phyloP scores from a whole-genome alignment of 2,113 vertebrate species.

The Brachyhypopomus gauderio region DNA sequence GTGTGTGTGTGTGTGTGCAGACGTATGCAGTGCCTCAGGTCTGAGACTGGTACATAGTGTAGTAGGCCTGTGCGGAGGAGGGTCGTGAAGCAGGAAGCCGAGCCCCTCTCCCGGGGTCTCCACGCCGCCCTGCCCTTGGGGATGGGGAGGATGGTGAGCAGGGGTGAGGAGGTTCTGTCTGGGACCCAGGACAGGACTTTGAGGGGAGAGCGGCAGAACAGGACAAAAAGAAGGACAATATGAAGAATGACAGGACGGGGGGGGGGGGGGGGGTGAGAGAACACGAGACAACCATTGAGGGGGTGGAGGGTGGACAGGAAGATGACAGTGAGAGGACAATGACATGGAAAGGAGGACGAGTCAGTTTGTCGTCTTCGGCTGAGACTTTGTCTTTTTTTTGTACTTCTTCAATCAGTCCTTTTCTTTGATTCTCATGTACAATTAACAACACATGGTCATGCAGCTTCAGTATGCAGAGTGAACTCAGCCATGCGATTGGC shows the following conservation, averaged over 20 bases:
- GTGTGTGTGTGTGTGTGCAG: not conserved
- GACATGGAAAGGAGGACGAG: constrained; percentile 47
- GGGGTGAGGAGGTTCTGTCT: constrained; percentile 13
- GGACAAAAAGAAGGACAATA: constrained; percentile 37
- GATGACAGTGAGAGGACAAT: constrained; percentile 40
- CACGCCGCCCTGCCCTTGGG: constrained; percentile 9
- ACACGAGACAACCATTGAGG: constrained; percentile 26
- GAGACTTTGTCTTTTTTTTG: constrained; percentile 22
- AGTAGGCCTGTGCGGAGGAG: constrained; percentile 43
- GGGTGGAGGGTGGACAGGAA: constrained; percentile 18
- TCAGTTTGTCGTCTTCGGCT: constrained; percentile 48
- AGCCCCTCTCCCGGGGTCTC: constrained; percentile 39
- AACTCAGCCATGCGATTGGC: constrained; percentile 57
- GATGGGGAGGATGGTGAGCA: constrained; percentile 31
- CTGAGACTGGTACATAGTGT: constrained; percentile 56
- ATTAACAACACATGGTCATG: constrained; percentile 54
- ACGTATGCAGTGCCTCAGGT: constrained; percentile 18
- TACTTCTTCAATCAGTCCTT: constrained; percentile 13
- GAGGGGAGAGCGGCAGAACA: constrained; percentile 43
- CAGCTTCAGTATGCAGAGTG: constrained; percentile 37
- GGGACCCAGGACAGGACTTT: constrained; percentile 38
- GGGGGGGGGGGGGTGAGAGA: constrained; percentile 11
- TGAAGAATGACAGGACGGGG: not conserved
- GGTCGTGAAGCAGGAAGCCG: constrained; percentile 7
- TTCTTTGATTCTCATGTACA: constrained; percentile 39